Evolutionary conservation across 2,113 vertebrate genomes (phyloP).

Genomic region (Cettia cetti): DNA sequence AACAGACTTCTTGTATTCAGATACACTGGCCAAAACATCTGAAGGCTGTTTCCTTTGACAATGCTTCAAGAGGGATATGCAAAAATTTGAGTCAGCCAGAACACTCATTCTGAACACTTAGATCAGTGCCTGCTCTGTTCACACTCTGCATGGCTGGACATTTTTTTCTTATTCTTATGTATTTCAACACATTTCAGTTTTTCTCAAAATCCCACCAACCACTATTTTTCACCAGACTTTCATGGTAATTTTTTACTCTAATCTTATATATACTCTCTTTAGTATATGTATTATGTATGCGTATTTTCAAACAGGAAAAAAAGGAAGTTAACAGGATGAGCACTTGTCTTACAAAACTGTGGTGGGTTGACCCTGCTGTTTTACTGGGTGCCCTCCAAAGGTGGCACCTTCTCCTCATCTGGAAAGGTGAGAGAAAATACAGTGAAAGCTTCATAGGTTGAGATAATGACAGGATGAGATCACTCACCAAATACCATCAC

Average conservation of each 20-base stretch:
- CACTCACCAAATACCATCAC: background rate
- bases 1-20: background rate
- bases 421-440: background rate
- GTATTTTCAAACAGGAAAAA: background rate
- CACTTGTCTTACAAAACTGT: background rate
- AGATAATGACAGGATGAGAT: background rate
- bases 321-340: background rate
- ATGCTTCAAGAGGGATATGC: background rate
- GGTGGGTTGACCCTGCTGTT: background rate
- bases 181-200: background rate
- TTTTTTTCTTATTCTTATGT: background rate
- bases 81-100: background rate
- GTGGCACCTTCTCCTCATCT: background rate
- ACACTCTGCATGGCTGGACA: background rate
- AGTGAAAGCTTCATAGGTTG: rapidly evolving
- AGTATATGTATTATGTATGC: background rate
- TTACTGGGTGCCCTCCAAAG: background rate
- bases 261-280: background rate
- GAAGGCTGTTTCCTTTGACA: background rate
- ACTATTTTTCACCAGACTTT: background rate
- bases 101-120: background rate
- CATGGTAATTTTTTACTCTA: background rate
- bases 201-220: background rate
- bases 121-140: background rate
- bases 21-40: background rate